Base-by-base conservation (phyloP, 2,113 vertebrate species). In the Fulmarus glacialis region DNA sequence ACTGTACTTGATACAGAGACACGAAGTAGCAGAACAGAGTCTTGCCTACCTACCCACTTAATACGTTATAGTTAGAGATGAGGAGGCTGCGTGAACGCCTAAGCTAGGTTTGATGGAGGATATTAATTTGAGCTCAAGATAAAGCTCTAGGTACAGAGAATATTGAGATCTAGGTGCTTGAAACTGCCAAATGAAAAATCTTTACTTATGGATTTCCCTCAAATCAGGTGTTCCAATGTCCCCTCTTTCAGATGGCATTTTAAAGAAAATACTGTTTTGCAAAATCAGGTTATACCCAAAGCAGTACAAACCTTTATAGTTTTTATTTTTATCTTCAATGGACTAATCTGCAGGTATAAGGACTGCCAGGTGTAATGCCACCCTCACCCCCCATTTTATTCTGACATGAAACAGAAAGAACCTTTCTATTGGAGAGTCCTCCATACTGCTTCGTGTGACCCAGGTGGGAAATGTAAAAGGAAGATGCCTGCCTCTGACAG, bases 1-100 rank as follows among this genome's bases (percentile, higher is more conserved):
- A 12, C 47, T 55, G 22, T 9, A 11, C 43, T 36, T 73, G 56
- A 55, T 58, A 55, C 1, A 4, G 38, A 83, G 42, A 53, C 29
- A 53, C 48, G 24, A 90, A 91, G 77, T 21, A 58, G 85, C 38
- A 81, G 60, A 87, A 75, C 30, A 91, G 75, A 70, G 48, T 82
- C 70, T 50, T 93, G 78, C 84, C 84, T 88, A 73, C 73, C 72
- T 92, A 64, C 94, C 68, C 81, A 93, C 87, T 93, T 92, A 82
- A 87, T 79, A 60, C 5, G 27, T 64, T 95, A 85, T 80, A 95
- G 95, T 96, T 94, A 95, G 87, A 86, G 89, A 38, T 30, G 77
- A 85, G 84, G 91, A 96, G 89, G 87, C 87, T 94, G 89, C 22
- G 23, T 58, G 92, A 96, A 87, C 38, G 48, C 47, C 64, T 40